phyloP scores from a whole-genome alignment of 53 echinoderm and acorn worm species.

The Holothuria scabra region DNA sequence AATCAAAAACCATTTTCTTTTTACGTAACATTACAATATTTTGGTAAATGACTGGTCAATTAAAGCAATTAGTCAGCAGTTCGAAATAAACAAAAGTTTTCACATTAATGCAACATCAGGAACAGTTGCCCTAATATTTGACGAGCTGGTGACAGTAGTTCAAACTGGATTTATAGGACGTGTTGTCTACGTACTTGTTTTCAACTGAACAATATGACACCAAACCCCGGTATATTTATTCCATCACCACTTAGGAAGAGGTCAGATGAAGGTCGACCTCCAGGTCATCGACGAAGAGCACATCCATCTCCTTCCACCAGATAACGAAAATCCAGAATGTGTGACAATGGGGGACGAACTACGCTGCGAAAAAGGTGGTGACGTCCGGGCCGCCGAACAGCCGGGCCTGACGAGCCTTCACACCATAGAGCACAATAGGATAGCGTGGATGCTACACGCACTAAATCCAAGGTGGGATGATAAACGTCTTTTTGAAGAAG shows the following conservation, averaged over 20 bases:
- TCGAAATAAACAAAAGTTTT: too few relatives aligned
- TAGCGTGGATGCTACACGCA: conserved; percentile 47
- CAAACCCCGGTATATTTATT: too few relatives aligned
- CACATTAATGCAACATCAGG: too few relatives aligned
- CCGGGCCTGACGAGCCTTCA: conserved; percentile 72
- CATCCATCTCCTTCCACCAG: conserved; percentile 41
- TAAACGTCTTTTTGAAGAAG: conserved; percentile 67
- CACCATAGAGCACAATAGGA: conserved; percentile 68
- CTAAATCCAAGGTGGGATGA: conserved; percentile 69
- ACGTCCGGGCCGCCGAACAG: conserved; percentile 77
- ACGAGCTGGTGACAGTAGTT: too few relatives aligned
- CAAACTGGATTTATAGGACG: too few relatives aligned
- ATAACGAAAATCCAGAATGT: conserved; percentile 50
- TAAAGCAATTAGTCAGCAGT: too few relatives aligned
- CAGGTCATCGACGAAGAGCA: conserved; percentile 43
- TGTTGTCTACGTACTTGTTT: too few relatives aligned
- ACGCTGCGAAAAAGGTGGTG: conserved; percentile 72
- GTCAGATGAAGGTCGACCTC: conserved; percentile 15
- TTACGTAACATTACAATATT: background rate
- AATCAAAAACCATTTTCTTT: background rate
- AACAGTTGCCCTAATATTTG: too few relatives aligned
- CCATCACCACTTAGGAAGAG: background rate
- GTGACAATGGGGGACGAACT: conserved; percentile 15
- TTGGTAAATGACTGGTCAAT: too few relatives aligned
- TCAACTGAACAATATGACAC: too few relatives aligned